Percentiles rank a stretch among this genome's conserved stretches.
These are phyloP conservation scores for Zygogramma bicolorata DNA, from an alignment of 2,888 invertebrate genomes.

Conservation along the genomic window DNA sequence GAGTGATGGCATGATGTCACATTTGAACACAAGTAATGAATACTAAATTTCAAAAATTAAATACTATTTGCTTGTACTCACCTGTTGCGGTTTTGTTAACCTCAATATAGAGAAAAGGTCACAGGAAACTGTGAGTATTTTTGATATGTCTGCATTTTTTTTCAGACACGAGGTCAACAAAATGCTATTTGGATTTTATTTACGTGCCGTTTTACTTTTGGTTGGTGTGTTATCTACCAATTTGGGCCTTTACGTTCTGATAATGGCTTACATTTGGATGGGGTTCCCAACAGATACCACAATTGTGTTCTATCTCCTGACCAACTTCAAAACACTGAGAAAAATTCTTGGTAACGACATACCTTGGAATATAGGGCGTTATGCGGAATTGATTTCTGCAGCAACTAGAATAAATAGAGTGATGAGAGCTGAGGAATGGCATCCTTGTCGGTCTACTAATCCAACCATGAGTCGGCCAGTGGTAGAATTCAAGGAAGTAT, in stretches of 20 bases:
- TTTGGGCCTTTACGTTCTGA: conserved; percentile 51
- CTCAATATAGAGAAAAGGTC: no score
- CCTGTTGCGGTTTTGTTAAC: no score
- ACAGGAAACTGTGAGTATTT: no score
- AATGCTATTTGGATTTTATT: conserved; percentile 58
- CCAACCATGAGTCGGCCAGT: conserved; percentile 46
- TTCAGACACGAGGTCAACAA: conserved; percentile 77
- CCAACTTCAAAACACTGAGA: conserved; percentile 62
- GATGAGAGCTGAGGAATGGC: conserved; percentile 72
- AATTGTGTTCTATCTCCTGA: conserved; percentile 44
- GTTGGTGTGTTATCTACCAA: conserved; percentile 55
- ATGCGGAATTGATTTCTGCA: conserved; percentile 83
- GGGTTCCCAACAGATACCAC: conserved; percentile 50
- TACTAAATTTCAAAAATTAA: no score
- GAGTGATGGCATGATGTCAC: no score
- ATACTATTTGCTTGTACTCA: no score
- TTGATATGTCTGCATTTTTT: no score
- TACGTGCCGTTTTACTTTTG: conserved; percentile 57
- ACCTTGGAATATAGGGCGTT: conserved; percentile 84
- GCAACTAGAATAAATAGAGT: conserved; percentile 76
- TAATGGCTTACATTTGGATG: conserved; percentile 51
- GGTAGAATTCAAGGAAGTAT: conserved; percentile 44
- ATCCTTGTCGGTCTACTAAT: conserved; percentile 72
- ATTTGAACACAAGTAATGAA: no score
- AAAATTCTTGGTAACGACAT: conserved; percentile 91